Conservation (phyloP, 2,113 vertebrate genomes). For the Macrotis lagotis region DNA sequence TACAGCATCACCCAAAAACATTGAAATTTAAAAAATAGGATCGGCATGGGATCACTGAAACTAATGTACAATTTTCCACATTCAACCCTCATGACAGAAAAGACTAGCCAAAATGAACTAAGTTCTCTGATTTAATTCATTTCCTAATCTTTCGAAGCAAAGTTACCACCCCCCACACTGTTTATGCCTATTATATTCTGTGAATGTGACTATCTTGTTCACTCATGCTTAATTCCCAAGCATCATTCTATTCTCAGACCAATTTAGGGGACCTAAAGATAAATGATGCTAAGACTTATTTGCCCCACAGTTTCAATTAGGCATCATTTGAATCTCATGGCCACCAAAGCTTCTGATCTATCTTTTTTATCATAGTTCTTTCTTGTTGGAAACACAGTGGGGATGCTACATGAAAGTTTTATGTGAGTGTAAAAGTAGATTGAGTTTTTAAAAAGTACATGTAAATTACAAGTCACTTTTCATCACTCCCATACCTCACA, state of each 20-base stretch:
- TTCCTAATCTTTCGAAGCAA: neutral
- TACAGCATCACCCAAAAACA: neutral
- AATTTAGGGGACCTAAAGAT: neutral
- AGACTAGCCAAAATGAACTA: neutral
- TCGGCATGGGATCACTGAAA: neutral
- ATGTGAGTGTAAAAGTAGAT: constrained; percentile 51
- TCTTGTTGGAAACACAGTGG: neutral
- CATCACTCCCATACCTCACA: neutral
- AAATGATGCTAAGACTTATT: neutral
- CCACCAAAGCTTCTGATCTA: neutral
- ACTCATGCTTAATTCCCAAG: neutral
- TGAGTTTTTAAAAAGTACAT: constrained; percentile 26
- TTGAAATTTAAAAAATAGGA: neutral
- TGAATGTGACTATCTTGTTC: constrained; percentile 30
- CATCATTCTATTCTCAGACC: neutral
- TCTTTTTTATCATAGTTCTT: neutral
- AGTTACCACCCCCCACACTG: neutral
- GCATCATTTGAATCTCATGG: neutral
- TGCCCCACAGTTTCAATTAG: neutral
- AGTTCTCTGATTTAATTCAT: neutral
- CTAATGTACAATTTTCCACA: neutral
- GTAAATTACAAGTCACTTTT: constrained; percentile 58
- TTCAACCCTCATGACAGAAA: neutral
- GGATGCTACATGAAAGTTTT: constrained; percentile 21
- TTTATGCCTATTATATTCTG: neutral